Conservation (phyloP, 2,113 vertebrate species). For the Kobus ellipsiprymnus region DNA sequence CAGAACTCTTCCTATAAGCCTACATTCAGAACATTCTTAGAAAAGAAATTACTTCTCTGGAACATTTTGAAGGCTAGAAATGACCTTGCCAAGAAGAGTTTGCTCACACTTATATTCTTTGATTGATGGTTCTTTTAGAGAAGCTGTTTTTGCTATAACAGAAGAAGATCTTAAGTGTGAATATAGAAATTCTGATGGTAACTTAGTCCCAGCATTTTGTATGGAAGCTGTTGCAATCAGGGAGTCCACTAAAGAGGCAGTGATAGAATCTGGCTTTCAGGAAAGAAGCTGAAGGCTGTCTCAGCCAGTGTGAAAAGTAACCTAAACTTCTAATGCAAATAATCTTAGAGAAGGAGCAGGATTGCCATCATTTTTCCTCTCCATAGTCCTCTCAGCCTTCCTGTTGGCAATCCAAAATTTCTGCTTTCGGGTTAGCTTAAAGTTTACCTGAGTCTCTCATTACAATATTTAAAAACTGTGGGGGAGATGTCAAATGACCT, state of each 20-base stretch:
- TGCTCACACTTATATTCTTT: not conserved
- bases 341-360: not conserved
- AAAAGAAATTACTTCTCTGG: not conserved
- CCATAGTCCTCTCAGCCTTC: not conserved
- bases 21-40: not conserved
- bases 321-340: not conserved
- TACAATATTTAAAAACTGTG: not conserved
- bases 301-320: not conserved
- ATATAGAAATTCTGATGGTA: not conserved
- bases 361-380: not conserved
- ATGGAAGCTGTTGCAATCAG: rapidly evolving
- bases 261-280: rapidly evolving
- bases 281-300: not conserved
- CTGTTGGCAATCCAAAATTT: not conserved
- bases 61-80: not conserved
- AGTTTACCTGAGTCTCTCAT: not conserved
- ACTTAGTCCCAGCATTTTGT: not conserved
- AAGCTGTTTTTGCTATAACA: not conserved
- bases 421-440: not conserved
- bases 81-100: not conserved
- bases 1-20: not conserved
- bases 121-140: not conserved
- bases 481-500: not conserved
- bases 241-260: too few species aligned
- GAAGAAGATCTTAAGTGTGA: not conserved